Percentiles rank a stretch among this genome's conserved stretches.
These are phyloP conservation scores for Gortyna flavago DNA, from an alignment of 2,888 invertebrate species.

Conservation along the genomic window DNA sequence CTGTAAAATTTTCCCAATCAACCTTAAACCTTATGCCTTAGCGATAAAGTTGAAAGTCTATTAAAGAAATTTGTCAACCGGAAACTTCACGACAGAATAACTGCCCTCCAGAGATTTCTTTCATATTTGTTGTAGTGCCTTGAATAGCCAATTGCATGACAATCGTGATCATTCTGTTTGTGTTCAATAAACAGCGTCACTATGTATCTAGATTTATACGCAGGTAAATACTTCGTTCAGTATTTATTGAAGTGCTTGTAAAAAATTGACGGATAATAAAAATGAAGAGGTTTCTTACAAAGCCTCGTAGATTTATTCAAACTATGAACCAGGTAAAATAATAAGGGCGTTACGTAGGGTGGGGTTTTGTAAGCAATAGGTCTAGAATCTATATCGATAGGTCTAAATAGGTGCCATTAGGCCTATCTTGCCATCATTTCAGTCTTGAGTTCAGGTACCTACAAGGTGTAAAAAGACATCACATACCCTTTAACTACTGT, in stretches of 20 bases:
- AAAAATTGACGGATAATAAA: background rate
- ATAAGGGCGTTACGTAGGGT: background rate
- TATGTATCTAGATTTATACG: background rate
- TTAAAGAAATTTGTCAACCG: too few species aligned
- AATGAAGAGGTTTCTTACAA: conserved; percentile 17
- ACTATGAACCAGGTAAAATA: background rate
- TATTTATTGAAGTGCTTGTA: conserved; percentile 3
- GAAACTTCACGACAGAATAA: background rate
- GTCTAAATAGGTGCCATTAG: background rate
- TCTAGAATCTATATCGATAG: background rate
- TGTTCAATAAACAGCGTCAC: conserved; percentile 15
- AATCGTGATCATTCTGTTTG: conserved; percentile 27
- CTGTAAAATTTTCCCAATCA: too few species aligned
- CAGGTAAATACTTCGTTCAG: conserved; percentile 1
- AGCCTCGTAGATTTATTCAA: conserved; percentile 6
- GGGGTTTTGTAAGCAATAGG: background rate
- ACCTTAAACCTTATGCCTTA: too few species aligned
- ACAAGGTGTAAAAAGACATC: too few species aligned
- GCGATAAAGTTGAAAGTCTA: too few species aligned
- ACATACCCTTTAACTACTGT: too few species aligned
- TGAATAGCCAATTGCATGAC: background rate
- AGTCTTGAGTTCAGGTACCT: background rate
- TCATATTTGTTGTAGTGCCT: background rate
- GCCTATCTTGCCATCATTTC: background rate
- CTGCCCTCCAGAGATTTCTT: conserved; percentile 1